phyloP scores from a whole-genome alignment of 2,797 vertebrate species.

The Anomalospiza imberbis region DNA sequence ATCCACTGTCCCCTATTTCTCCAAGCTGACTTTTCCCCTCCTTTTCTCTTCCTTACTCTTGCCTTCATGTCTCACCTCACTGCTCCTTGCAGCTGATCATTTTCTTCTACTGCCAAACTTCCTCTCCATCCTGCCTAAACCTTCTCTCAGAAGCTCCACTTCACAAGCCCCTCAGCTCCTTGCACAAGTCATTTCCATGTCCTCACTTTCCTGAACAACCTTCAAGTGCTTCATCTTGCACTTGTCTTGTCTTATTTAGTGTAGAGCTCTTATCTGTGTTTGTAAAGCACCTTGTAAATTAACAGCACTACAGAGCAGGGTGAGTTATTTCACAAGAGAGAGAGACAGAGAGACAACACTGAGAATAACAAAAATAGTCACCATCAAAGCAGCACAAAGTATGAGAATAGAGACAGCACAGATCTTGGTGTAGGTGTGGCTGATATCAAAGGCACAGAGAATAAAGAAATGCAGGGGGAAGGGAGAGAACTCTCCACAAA shows the following conservation, averaged over 20 bases:
- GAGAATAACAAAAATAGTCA: constrained; percentile 42
- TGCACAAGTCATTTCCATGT: neutral
- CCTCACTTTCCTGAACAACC: neutral
- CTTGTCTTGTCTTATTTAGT: constrained; percentile 17
- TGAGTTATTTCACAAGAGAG: neutral
- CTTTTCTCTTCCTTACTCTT: neutral
- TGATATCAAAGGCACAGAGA: neutral
- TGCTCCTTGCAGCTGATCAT: neutral
- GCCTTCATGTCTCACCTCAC: neutral
- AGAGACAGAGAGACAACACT: neutral
- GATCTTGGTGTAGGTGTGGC: neutral
- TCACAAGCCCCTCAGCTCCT: neutral
- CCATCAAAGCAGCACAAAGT: neutral
- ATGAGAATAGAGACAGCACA: neutral
- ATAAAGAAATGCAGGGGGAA: neutral
- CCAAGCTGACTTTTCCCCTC: neutral
- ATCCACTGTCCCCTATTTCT: neutral
- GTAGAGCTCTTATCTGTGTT: constrained; percentile 39
- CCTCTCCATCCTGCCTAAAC: neutral
- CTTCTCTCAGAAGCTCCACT: neutral
- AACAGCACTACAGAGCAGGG: constrained; percentile 16
- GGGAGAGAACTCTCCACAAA: neutral
- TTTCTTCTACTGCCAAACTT: neutral
- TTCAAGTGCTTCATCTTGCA: constrained; percentile 18
- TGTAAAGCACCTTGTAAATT: constrained; percentile 58